Conservation (phyloP, 2,888 invertebrate species). For the Mylabris sibirica region DNA sequence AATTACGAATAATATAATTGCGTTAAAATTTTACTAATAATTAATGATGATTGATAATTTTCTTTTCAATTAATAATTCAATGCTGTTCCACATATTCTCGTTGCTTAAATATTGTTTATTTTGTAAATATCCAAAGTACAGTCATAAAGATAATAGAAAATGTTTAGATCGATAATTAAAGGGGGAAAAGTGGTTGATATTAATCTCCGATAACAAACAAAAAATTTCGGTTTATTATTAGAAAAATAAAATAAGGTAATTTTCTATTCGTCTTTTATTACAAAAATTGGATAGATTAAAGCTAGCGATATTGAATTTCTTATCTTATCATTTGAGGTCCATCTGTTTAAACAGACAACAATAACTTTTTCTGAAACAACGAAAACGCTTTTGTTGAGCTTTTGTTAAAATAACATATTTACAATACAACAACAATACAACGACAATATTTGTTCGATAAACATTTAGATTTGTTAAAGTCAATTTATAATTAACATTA, state of each 20-base stretch:
- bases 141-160: background rate
- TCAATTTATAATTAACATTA: background rate
- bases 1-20: conserved; percentile 28
- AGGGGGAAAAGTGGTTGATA: conserved; percentile 24
- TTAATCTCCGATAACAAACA: conserved; percentile 40
- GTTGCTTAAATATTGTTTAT: background rate
- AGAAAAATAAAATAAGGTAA: conserved; percentile 40
- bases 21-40: background rate
- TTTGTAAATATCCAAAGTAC: background rate
- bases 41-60: background rate
- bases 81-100: background rate
- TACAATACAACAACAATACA: background rate
- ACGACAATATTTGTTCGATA: conserved; percentile 11
- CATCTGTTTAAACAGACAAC: conserved; percentile 51
- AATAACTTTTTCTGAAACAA: conserved; percentile 34
- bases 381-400: conserved; percentile 30
- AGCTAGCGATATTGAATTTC: conserved; percentile 48
- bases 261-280: conserved; percentile 50
- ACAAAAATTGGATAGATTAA: conserved; percentile 48
- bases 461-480: conserved; percentile 14
- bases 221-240: conserved; percentile 16
- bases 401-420: conserved; percentile 22
- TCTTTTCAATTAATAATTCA: background rate
- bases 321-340: conserved; percentile 50
- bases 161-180: conserved; percentile 22